Evolutionary conservation across 1,140 invertebrate species (phyloP).

Genomic region (Drosophila melanica): DNA sequence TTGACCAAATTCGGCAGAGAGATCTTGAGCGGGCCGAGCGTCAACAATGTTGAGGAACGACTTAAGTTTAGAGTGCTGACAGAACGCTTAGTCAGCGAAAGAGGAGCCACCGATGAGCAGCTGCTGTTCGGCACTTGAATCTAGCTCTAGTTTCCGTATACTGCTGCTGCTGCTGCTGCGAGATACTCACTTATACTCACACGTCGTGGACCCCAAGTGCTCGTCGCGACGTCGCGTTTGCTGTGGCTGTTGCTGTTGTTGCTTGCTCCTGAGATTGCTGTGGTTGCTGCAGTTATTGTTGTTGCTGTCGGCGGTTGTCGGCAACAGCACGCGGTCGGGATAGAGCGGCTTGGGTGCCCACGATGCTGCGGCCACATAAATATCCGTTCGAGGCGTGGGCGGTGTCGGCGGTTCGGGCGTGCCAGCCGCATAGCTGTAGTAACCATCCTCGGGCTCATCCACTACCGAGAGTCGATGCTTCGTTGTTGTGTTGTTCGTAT

Average conservation of each 20-base stretch:
- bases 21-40: constrained; percentile 63
- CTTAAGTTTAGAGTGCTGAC: constrained; percentile 64
- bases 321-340: constrained; percentile 78
- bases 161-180: constrained; percentile 35
- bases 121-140: constrained; percentile 36
- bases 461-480: constrained; percentile 68
- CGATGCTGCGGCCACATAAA: constrained; percentile 86
- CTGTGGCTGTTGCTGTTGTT: constrained; percentile 51
- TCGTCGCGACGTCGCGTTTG: constrained; percentile 62
- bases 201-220: constrained; percentile 81
- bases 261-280: constrained; percentile 46
- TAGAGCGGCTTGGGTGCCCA: constrained; percentile 87
- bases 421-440: constrained; percentile 76
- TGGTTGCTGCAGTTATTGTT: constrained; percentile 47
- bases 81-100: constrained; percentile 71
- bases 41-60: constrained; percentile 40
- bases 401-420: constrained; percentile 64
- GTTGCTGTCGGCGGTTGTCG: constrained; percentile 42
- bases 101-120: constrained; percentile 1
- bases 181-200: constrained; percentile 82
- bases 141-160: constrained; percentile 48
- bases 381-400: constrained; percentile 74
- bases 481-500: constrained; percentile 27
- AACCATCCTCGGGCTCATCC: constrained; percentile 77
- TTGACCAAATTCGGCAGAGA: constrained; percentile 75